These are phyloP conservation scores for Vicugna pacos DNA, from an alignment of 2,113 vertebrate genomes.

Conservation along the genomic window DNA sequence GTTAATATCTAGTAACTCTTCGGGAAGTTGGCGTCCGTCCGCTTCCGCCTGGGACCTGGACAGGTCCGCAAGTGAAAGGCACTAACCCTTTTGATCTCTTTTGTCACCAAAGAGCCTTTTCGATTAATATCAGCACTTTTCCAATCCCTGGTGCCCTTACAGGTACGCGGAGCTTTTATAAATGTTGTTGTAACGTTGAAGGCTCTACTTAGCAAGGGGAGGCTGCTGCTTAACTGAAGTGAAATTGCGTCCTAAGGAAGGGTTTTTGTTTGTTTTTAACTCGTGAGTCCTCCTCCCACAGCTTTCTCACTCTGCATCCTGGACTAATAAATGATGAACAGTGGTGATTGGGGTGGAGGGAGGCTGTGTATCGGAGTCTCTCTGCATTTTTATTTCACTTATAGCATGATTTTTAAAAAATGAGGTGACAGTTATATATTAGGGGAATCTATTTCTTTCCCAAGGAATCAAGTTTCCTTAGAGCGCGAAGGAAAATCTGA, in stretches of 20 bases:
- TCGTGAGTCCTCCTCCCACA: neutral
- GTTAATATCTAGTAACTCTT: conserved; percentile 79
- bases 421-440: neutral
- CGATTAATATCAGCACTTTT: neutral
- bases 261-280: conserved; percentile 35
- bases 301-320: neutral
- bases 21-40: conserved; percentile 76
- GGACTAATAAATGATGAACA: neutral
- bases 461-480: neutral
- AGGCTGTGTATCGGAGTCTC: neutral
- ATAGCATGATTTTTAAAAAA: neutral
- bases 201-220: conserved; percentile 1
- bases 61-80: neutral
- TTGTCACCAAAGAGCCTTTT: neutral
- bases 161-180: conserved; percentile 3
- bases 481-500: conserved; percentile 22
- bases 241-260: neutral
- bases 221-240: neutral
- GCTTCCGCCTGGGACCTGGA: neutral
- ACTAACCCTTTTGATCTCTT: neutral
- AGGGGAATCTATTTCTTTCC: neutral
- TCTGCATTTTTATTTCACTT: conserved; percentile 43
- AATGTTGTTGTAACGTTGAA: neutral
- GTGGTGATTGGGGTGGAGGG: neutral
- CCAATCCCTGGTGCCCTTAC: neutral